phyloP scores from a whole-genome alignment of 2,113 vertebrate genomes.

The Varanus komodoensis region DNA sequence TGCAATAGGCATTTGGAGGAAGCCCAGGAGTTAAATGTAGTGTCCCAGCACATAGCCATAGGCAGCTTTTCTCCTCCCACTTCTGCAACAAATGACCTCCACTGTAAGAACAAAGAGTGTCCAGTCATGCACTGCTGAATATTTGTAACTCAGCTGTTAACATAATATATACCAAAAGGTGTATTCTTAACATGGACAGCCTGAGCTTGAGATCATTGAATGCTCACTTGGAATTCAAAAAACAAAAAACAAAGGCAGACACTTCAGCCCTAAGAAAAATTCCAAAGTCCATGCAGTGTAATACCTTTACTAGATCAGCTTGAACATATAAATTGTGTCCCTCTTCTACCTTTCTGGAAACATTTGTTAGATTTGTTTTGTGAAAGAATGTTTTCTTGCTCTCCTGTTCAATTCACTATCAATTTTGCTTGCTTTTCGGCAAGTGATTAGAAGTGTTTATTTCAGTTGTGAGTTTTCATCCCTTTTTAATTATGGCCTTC shows the following conservation, averaged over 20 bases:
- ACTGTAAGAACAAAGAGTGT: background rate
- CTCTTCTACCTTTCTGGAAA: background rate
- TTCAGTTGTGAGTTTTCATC: background rate
- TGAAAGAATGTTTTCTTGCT: background rate
- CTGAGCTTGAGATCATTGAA: background rate
- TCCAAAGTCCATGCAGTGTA: too few relatives aligned
- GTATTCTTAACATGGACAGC: background rate
- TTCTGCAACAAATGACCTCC: background rate
- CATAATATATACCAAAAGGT: background rate
- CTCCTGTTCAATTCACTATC: background rate
- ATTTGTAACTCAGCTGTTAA: background rate
- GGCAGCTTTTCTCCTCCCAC: background rate
- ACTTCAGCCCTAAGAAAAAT: too few relatives aligned
- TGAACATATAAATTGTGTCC: too few relatives aligned
- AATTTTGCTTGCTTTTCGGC: background rate
- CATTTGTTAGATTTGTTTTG: background rate
- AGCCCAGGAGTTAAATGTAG: too few relatives aligned
- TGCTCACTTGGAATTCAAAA: background rate
- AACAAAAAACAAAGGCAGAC: too few relatives aligned
- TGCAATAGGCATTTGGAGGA: too few relatives aligned
- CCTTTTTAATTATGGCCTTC: background rate
- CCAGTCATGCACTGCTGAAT: too few relatives aligned
- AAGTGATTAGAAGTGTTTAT: background rate
- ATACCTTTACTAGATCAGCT: too few relatives aligned
- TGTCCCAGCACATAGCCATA: background rate